These are phyloP conservation scores for Cataglyphis livida DNA, from an alignment of 2,888 invertebrate species.

Conservation along the genomic window DNA sequence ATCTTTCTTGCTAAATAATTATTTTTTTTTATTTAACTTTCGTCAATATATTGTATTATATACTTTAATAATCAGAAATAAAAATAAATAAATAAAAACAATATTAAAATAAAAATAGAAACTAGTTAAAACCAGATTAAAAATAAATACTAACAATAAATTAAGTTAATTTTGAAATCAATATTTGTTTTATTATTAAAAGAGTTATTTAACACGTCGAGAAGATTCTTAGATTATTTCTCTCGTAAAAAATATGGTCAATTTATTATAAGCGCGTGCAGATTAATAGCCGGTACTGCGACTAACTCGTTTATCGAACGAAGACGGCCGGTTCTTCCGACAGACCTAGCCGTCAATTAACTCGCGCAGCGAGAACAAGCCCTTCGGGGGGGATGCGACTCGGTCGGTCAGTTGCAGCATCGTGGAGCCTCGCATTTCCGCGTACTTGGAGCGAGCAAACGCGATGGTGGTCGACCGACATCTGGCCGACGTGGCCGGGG, in stretches of 20 bases:
- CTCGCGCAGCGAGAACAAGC: constrained; percentile 33
- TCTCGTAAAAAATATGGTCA: background rate
- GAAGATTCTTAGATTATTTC: background rate
- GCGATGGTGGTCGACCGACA: constrained; percentile 33
- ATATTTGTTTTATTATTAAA: background rate
- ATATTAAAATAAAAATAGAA: too few relatives aligned
- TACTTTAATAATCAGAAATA: background rate
- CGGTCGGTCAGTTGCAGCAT: constrained; percentile 14
- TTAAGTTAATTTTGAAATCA: background rate
- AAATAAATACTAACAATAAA: background rate
- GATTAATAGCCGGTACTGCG: constrained; percentile 43
- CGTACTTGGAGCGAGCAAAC: constrained; percentile 7
- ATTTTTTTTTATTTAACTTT: background rate
- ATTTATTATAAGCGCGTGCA: constrained; percentile 18
- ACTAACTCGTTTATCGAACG: constrained; percentile 37
- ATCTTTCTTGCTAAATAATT: background rate
- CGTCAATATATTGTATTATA: background rate
- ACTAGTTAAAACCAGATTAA: too few relatives aligned
- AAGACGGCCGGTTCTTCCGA: constrained; percentile 43
- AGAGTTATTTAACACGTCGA: background rate
- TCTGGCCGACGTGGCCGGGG: constrained; percentile 51
- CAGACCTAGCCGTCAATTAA: constrained; percentile 48
- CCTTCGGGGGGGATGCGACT: constrained; percentile 35
- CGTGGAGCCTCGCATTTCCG: constrained; percentile 41
- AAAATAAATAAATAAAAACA: background rate